phyloP scores from a whole-genome alignment of 2,797 vertebrate species.

The Chiloscyllium punctatum region DNA sequence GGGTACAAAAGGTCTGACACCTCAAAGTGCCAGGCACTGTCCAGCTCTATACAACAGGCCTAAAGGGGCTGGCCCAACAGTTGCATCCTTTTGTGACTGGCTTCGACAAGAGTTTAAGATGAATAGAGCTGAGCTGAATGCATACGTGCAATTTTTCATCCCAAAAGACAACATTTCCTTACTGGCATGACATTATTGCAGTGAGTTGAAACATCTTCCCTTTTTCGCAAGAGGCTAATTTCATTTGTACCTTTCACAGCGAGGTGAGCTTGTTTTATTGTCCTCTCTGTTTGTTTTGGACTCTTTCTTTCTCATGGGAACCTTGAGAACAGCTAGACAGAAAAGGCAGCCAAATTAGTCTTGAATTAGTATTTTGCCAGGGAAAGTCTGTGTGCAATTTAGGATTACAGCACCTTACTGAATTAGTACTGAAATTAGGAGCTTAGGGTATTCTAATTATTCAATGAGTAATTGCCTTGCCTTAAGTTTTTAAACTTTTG shows the following conservation, averaged over 20 bases:
- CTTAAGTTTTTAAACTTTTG: constrained; percentile 12
- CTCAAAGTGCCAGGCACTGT: constrained; percentile 89
- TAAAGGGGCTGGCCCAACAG: constrained; percentile 69
- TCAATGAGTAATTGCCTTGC: constrained; percentile 20
- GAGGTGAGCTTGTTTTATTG: constrained; percentile 46
- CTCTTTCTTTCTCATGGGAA: constrained; percentile 52
- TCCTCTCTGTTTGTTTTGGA: constrained; percentile 43
- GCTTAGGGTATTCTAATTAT: constrained; percentile 1
- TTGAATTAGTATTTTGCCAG: constrained; percentile 37
- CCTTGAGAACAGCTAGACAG: constrained; percentile 45
- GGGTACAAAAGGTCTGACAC: constrained; percentile 93
- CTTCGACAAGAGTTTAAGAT: constrained; percentile 71
- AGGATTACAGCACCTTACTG: constrained; percentile 14
- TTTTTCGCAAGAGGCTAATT: constrained; percentile 42
- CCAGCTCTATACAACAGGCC: constrained; percentile 70
- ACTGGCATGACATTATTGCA: constrained; percentile 46
- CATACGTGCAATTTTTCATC: constrained; percentile 61
- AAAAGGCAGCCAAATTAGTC: constrained; percentile 41
- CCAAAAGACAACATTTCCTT: constrained; percentile 65
- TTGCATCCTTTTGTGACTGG: constrained; percentile 60
- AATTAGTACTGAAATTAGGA: constrained; percentile 5
- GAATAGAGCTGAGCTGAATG: constrained; percentile 72
- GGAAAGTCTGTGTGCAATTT: constrained; percentile 33
- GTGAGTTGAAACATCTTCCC: constrained; percentile 48
- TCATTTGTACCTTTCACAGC: constrained; percentile 43